Evolutionary conservation across 2,797 vertebrate species (phyloP), one percentile per base, ranked within the genome.

Genomic region (Acanthurus tractus): DNA sequence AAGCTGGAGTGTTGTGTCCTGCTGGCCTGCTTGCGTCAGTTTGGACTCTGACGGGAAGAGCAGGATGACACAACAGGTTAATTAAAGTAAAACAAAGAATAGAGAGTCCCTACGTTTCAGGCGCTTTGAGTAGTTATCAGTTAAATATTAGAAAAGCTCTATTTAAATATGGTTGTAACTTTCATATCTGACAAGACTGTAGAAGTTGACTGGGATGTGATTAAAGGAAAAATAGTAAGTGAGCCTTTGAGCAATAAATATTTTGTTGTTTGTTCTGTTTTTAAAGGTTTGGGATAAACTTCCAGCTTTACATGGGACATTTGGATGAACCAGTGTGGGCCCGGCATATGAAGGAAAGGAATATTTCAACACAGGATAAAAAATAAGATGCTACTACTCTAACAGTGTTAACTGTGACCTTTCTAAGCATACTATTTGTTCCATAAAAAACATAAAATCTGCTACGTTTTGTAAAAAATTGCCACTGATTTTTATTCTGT

Each of bases 11-110:
- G 88, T 82, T 80, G 81, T 76, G 73, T 87, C 81, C 71, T 40
- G 62, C 83, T 49, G 86, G 64, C 79, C 74, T 38, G 63, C 78
- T 50, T 85, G 68, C 83, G 79, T 89, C 91, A 89, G 67, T 78
- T 68, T 54, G 52, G 50, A 54, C 55, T 74, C 75, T 79, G 70
- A 74, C 29, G 58, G 80, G 73, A 79, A 86, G 61, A 68, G 55
- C 10, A 6, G 4, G 29, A 76, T 68, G 64, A 76, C 64, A 58
- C 48, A 15, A 58, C 17, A 48, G 45, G 12, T 25, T 18, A 9
- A 62, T 25, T 18, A 9, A 62, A 67, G 44, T 29, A 44, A 82
- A 74, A 50, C 53, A 56, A 65, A 63, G 53, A 44, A 3, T 14
- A n/a, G 45, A 8, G 3, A 8, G 3, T 36, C 48, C 29, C 3